Evolutionary conservation across 1,140 invertebrate genomes (phyloP).

Genomic region (Sinella curviseta): DNA sequence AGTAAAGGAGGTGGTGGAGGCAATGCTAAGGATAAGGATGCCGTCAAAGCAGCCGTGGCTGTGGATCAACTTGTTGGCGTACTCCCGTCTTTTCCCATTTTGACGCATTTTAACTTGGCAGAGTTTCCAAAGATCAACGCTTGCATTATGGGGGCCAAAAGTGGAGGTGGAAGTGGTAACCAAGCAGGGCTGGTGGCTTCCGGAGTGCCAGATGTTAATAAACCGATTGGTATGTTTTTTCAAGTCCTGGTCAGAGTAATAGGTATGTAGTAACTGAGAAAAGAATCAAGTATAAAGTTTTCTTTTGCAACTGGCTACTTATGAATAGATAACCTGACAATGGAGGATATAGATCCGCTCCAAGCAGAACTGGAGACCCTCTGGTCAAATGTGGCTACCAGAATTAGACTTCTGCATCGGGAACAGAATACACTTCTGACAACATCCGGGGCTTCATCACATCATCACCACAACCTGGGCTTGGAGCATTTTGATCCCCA

Average conservation of each 20-base stretch:
- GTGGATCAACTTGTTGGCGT: background rate
- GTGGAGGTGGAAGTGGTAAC: background rate
- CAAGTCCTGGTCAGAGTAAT: background rate
- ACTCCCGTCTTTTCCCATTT: background rate
- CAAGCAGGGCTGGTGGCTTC: background rate
- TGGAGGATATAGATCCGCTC: slow-evolving; percentile 81
- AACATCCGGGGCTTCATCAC: slow-evolving; percentile 51
- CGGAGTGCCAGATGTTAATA: background rate
- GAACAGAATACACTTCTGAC: slow-evolving; percentile 72
- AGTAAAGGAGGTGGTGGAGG: background rate
- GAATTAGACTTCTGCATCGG: slow-evolving; percentile 71
- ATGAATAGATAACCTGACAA: slow-evolving; percentile 47
- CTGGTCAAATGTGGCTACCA: slow-evolving; percentile 74
- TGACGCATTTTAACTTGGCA: slow-evolving; percentile 11
- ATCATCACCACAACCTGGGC: slow-evolving; percentile 1
- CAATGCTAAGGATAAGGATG: background rate
- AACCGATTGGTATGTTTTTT: slow-evolving; percentile 5
- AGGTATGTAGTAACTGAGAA: background rate
- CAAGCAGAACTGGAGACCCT: slow-evolving; percentile 86
- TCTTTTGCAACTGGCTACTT: background rate
- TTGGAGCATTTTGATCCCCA: slow-evolving; percentile 44
- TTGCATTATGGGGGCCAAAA: background rate
- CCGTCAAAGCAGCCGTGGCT: background rate
- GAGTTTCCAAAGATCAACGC: slow-evolving; percentile 17
- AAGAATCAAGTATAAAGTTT: background rate